phyloP scores from a whole-genome alignment of 2,113 vertebrate species.

The Galeopterus variegatus region DNA sequence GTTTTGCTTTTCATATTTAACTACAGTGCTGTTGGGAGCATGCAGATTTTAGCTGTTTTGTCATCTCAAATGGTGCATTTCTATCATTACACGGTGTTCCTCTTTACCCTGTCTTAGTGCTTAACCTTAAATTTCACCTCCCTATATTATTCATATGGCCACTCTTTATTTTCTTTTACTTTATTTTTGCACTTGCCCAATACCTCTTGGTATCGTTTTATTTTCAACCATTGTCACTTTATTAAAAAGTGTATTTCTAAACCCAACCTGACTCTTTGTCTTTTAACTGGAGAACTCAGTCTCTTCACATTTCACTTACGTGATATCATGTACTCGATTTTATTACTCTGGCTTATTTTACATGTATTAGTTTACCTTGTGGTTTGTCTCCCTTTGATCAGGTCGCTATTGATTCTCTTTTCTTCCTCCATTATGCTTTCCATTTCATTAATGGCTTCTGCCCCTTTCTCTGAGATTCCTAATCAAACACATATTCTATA shows the following conservation, averaged over 20 bases:
- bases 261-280: not conserved
- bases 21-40: not conserved
- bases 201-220: not conserved
- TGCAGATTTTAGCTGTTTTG: not conserved
- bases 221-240: conserved; percentile 1
- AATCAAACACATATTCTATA: not conserved
- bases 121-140: not conserved
- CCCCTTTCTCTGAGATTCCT: not conserved
- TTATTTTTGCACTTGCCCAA: not conserved
- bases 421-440: not conserved
- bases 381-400: not conserved
- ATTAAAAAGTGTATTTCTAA: not conserved
- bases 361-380: not conserved
- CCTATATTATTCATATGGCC: not conserved
- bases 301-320: not conserved
- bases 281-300: not conserved
- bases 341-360: not conserved
- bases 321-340: no score
- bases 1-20: not conserved
- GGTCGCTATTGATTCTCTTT: not conserved
- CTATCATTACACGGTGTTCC: not conserved
- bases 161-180: not conserved
- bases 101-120: not conserved
- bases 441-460: not conserved
- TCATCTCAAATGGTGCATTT: not conserved